Percentiles rank a stretch among this genome's conserved stretches.
Conservation (phyloP, 2,113 vertebrate genomes). For the rabbit (Oryctolagus cuniculus) region mOryCun1.1 NC_091445.1:78085001-78085500, state of each 20-base stretch:
- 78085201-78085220: neutral
- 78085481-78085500: neutral
- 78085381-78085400: neutral
- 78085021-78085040: neutral
- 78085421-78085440: neutral
- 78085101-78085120: neutral
- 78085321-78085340: neutral
- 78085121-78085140: neutral
- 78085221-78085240: neutral
- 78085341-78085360: neutral
- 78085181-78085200: neutral
- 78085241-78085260: neutral
- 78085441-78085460: neutral
- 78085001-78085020: neutral
- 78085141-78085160: neutral
- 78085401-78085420: neutral
- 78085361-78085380: neutral
- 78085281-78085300: neutral
- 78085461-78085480: neutral
- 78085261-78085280: neutral
- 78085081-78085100: neutral
- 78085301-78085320: neutral
- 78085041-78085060: neutral
- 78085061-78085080: neutral
- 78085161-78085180: neutral